Evolutionary conservation across 2,113 vertebrate genomes (phyloP).

Genomic region (Heteronetta atricapilla): DNA sequence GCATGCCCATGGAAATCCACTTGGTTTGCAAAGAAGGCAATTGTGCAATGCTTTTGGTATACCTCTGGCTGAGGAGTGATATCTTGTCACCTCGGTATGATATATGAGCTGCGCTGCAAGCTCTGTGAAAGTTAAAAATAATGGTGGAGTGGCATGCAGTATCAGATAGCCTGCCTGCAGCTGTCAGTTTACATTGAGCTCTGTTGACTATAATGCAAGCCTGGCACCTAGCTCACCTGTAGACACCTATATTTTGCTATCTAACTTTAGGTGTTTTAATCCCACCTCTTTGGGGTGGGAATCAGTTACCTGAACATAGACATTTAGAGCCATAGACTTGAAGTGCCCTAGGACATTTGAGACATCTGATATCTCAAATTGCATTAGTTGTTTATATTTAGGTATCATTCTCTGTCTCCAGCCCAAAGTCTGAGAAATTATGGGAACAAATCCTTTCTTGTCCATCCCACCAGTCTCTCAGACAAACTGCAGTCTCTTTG

Average conservation of each 20-base stretch:
- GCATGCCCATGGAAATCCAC: not conserved
- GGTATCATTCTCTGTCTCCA: not conserved
- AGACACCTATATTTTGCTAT: not conserved
- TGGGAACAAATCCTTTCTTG: not conserved
- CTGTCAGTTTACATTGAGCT: not conserved
- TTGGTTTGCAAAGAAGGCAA: not conserved
- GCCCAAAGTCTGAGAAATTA: not conserved
- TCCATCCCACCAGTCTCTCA: not conserved
- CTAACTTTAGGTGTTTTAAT: not conserved
- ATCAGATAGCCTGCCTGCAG: not conserved
- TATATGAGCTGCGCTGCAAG: not conserved
- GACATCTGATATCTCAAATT: not conserved
- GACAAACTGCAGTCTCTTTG: not conserved
- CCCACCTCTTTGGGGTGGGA: not conserved
- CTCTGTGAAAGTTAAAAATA: not conserved
- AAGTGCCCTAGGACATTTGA: not conserved
- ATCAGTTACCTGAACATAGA: not conserved
- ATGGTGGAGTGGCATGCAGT: accelerated
- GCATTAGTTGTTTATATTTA: not conserved
- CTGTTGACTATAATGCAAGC: not conserved
- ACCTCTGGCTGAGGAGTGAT: not conserved
- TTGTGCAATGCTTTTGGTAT: not conserved
- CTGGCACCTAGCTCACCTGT: not conserved
- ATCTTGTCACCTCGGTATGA: not conserved
- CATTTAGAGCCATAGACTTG: not conserved